Evolutionary conservation across 1,140 invertebrate genomes (phyloP).

Genomic region (Achroia grisella): DNA sequence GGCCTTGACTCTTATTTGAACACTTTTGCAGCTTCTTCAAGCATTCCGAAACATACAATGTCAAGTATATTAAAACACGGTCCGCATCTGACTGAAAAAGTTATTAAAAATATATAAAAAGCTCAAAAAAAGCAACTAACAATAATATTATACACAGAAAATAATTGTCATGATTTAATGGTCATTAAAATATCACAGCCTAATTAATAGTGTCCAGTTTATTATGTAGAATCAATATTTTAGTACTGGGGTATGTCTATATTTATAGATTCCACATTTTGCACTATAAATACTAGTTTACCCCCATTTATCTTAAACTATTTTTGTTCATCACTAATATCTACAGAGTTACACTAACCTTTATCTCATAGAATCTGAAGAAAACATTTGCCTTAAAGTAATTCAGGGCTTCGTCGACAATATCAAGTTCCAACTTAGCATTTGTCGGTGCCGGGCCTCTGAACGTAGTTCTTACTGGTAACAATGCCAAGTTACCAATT

Average conservation of each 20-base stretch:
- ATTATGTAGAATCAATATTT: too few relatives aligned
- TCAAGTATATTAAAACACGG: constrained; percentile 97
- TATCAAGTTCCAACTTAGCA: constrained; percentile 84
- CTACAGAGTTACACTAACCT: constrained; percentile 78
- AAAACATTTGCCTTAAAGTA: constrained; percentile 99
- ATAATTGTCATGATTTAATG: too few relatives aligned
- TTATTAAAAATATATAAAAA: constrained; percentile 10
- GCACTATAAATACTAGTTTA: too few relatives aligned
- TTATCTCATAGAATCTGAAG: constrained; percentile 98
- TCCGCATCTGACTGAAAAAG: constrained; percentile 91
- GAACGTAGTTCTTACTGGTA: constrained; percentile 90
- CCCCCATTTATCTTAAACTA: too few relatives aligned
- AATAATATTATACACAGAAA: too few relatives aligned
- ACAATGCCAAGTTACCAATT: constrained; percentile 94
- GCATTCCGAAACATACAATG: constrained; percentile 99
- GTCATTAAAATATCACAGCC: too few relatives aligned
- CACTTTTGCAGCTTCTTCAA: constrained; percentile 96
- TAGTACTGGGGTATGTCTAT: too few relatives aligned
- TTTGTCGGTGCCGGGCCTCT: constrained; percentile 90
- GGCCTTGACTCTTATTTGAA: constrained; percentile 89
- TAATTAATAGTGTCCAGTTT: too few relatives aligned
- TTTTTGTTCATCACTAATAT: too few relatives aligned
- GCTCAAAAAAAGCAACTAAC: too few relatives aligned
- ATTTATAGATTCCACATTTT: too few relatives aligned
- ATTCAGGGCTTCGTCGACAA: constrained; percentile 97